These are phyloP conservation scores for Poecilia picta DNA, from an alignment of 2,797 vertebrate species.

Conservation along the genomic window DNA sequence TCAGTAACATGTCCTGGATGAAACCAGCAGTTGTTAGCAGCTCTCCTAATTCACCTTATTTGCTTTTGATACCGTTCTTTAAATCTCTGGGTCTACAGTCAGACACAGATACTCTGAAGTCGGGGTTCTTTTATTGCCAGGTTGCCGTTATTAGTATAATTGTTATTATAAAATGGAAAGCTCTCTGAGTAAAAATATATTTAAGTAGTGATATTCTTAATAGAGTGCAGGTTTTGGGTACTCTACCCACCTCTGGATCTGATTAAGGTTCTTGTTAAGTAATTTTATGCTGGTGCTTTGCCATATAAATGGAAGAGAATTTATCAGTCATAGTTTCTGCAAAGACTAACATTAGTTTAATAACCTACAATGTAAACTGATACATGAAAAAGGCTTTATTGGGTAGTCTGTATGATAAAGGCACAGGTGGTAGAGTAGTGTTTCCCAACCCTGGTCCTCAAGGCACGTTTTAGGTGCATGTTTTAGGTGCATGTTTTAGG, in stretches of 20 bases:
- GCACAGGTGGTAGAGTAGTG: slow-evolving; percentile 40
- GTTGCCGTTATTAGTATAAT: too few species aligned
- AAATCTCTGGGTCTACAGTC: background rate
- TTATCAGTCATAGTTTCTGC: background rate
- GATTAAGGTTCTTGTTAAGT: background rate
- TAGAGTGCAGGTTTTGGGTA: too few species aligned
- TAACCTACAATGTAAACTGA: background rate
- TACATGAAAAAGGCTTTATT: background rate
- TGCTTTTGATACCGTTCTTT: background rate
- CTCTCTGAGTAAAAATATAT: too few species aligned
- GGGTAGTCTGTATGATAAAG: slow-evolving; percentile 19
- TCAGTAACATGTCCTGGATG: background rate
- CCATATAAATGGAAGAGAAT: background rate
- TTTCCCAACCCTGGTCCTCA: too few species aligned
- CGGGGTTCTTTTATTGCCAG: too few species aligned
- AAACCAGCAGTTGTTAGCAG: background rate
- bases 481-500: too few species aligned
- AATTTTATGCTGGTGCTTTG: background rate
- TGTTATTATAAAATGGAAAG: too few species aligned
- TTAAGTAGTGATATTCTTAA: background rate
- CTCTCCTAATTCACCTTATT: background rate
- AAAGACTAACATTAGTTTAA: background rate
- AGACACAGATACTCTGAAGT: background rate
- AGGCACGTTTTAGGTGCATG: too few species aligned
- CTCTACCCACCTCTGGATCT: background rate